Percentiles rank a stretch among this genome's conserved stretches.
Conservation (phyloP, 2,888 invertebrate species). For the Drosophila emarginata region DNA sequence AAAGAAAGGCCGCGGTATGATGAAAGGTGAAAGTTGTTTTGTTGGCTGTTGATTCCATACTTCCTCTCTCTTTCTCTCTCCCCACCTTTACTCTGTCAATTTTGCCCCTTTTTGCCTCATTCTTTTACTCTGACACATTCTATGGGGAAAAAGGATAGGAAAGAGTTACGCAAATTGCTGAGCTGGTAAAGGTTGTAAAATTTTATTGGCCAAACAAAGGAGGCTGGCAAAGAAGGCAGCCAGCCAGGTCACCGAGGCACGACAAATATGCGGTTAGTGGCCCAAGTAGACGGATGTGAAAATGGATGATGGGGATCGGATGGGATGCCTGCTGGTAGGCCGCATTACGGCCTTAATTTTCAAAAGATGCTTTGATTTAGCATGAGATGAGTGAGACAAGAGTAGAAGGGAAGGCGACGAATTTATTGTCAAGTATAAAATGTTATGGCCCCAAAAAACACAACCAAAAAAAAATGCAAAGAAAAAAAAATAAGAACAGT, state of each 20-base stretch:
- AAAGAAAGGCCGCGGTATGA: slow-evolving; percentile 45
- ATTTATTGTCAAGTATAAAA: slow-evolving; percentile 75
- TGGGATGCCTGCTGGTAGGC: slow-evolving; percentile 29
- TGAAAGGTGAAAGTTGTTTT: slow-evolving; percentile 67
- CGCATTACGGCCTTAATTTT: slow-evolving; percentile 69
- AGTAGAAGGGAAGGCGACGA: slow-evolving; percentile 44
- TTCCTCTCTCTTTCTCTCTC: not conserved
- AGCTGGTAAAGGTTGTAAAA: slow-evolving; percentile 74
- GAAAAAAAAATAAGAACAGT: slow-evolving; percentile 46
- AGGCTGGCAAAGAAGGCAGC: slow-evolving; percentile 6
- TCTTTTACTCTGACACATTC: not conserved
- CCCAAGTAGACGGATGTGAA: not conserved
- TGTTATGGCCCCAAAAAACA: slow-evolving; percentile 60
- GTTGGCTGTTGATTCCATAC: slow-evolving; percentile 39
- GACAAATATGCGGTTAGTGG: slow-evolving; percentile 49
- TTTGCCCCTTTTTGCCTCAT: too few relatives aligned
- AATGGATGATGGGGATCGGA: slow-evolving; percentile 7
- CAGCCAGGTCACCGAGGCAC: slow-evolving; percentile 29
- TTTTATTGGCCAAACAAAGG: slow-evolving; percentile 67
- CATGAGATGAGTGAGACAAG: slow-evolving; percentile 30
- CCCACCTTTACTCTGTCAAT: not conserved
- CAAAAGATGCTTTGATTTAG: slow-evolving; percentile 63
- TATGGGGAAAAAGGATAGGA: slow-evolving; percentile 13
- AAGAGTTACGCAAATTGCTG: slow-evolving; percentile 75
- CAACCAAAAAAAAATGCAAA: not conserved